A percentile compares a stretch with the other conserved stretches of the same genome.
Evolutionary conservation across 2,797 vertebrate species (phyloP).

Genomic region (Phoxinus dragarum): DNA sequence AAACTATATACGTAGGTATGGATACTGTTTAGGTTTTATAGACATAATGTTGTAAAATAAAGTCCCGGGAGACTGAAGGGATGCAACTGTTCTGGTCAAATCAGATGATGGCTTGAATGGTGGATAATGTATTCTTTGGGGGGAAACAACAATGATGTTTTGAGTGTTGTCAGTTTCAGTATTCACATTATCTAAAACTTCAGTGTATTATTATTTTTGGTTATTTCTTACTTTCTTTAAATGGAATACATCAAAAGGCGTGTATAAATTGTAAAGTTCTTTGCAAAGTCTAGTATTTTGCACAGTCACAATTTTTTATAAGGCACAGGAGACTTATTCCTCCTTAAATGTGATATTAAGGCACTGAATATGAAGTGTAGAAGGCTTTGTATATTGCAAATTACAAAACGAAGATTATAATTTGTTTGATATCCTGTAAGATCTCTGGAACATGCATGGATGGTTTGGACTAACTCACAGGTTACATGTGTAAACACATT

Average conservation of each 20-base stretch:
- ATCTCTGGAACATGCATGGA: conserved; percentile 1
- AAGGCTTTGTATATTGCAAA: conserved; percentile 14
- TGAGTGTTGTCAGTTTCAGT: not conserved
- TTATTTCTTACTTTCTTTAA: not conserved
- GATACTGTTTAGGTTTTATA: not conserved
- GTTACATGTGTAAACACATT: not conserved
- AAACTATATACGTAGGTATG: not conserved
- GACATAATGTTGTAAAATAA: conserved; percentile 2
- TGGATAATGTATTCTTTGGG: not conserved
- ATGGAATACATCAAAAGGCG: not conserved
- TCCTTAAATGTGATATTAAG: not conserved
- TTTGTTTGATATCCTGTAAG: not conserved
- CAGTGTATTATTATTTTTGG: not conserved
- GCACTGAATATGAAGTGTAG: conserved; percentile 16
- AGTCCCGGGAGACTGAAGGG: not conserved
- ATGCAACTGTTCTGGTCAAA: not conserved
- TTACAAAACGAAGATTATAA: not conserved
- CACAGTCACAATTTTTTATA: not conserved
- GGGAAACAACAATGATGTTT: not conserved
- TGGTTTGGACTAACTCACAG: conserved; percentile 9
- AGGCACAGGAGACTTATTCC: not conserved
- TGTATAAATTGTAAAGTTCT: conserved; percentile 28
- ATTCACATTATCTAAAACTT: not conserved
- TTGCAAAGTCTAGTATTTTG: conserved; percentile 18
- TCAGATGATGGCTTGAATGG: not conserved